Conservation (phyloP, 2,888 invertebrate species). For the Mellilla xanthometata region DNA sequence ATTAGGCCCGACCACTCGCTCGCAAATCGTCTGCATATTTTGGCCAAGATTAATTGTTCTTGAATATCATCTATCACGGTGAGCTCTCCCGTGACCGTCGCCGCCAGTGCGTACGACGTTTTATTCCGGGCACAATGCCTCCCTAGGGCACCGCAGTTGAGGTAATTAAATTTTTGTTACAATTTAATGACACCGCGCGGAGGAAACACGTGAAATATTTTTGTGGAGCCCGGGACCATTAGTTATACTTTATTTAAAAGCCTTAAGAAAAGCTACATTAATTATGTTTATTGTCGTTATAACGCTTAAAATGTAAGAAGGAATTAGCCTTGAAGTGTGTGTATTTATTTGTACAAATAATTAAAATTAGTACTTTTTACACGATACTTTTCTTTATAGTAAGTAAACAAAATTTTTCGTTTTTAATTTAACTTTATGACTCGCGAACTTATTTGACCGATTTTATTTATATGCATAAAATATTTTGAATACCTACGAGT, state of each 20-base stretch:
- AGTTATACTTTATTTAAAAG: slow-evolving; percentile 15
- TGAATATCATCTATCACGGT: slow-evolving; percentile 82
- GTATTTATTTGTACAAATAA: neutral
- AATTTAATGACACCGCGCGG: slow-evolving; percentile 48
- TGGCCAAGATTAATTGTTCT: slow-evolving; percentile 82
- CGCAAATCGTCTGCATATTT: slow-evolving; percentile 83
- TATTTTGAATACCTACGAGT: too few species aligned
- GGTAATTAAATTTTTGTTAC: slow-evolving; percentile 70
- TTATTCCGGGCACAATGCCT: slow-evolving; percentile 73
- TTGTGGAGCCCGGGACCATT: slow-evolving; percentile 27
- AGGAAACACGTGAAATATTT: slow-evolving; percentile 44
- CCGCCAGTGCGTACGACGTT: slow-evolving; percentile 77
- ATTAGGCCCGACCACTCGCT: slow-evolving; percentile 81
- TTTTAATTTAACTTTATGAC: too few species aligned
- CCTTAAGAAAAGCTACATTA: slow-evolving; percentile 9
- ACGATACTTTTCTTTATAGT: too few species aligned
- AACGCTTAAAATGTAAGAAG: neutral
- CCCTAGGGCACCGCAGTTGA: slow-evolving; percentile 56
- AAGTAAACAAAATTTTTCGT: too few species aligned
- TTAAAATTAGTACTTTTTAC: too few species aligned
- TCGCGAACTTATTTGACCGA: too few species aligned
- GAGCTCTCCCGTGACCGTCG: slow-evolving; percentile 77
- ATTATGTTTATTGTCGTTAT: slow-evolving; percentile 6
- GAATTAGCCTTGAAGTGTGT: too few species aligned
- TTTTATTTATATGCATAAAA: too few species aligned